A percentile compares a stretch with the other conserved stretches of the same genome.
phyloP scores from a whole-genome alignment of 2,797 vertebrate genomes.

The Hapalemur alaotrensis region DNA sequence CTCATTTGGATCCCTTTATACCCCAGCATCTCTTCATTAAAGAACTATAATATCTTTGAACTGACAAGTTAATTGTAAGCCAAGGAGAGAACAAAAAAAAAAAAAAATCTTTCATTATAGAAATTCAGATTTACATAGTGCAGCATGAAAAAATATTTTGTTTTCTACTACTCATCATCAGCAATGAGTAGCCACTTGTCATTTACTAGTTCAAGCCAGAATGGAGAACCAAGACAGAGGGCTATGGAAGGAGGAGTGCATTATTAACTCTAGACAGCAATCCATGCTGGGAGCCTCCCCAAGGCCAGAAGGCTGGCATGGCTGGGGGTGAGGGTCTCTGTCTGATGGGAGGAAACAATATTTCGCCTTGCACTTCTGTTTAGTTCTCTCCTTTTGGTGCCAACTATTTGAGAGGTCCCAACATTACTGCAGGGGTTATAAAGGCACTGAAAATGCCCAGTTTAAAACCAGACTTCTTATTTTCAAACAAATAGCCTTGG shows the following conservation, averaged over 20 bases:
- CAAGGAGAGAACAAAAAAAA: background rate
- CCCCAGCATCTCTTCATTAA: background rate
- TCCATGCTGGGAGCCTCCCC: background rate
- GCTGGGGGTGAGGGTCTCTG: background rate
- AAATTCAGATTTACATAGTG: background rate
- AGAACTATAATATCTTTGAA: background rate
- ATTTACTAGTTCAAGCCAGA: background rate
- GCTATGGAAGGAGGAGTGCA: background rate
- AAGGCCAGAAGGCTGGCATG: background rate
- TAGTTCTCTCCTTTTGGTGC: background rate
- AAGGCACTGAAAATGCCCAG: background rate
- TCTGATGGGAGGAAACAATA: background rate
- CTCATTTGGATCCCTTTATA: background rate
- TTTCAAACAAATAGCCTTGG: background rate
- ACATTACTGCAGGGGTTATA: background rate
- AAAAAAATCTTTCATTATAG: background rate
- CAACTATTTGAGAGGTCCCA: too few species aligned
- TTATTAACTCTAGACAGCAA: background rate
- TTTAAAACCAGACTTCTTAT: background rate
- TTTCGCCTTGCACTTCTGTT: accelerated
- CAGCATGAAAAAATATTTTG: background rate
- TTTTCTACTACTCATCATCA: background rate
- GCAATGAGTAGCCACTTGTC: background rate
- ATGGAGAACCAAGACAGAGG: background rate
- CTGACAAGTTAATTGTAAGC: background rate